Conservation (phyloP, 2,113 vertebrate species). For the Terrapene triunguis region DNA sequence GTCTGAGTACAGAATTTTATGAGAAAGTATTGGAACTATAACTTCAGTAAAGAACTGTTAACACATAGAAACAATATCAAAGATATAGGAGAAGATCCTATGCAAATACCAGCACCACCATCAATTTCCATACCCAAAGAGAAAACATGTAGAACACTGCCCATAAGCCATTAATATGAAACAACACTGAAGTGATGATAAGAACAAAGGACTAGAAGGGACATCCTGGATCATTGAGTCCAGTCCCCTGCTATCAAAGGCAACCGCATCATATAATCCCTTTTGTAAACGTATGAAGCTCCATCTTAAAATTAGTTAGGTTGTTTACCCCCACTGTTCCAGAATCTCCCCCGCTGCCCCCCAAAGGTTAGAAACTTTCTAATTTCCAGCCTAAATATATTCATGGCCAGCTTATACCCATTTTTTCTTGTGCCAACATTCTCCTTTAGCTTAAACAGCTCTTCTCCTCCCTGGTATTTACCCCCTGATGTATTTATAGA, state of each 20-base stretch:
- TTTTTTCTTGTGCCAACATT: neutral
- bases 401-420: no score
- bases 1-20: no score
- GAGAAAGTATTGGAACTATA: neutral
- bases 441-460: neutral
- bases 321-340: no score
- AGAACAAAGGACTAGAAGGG: no score
- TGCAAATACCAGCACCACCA: constrained; percentile 19
- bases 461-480: neutral
- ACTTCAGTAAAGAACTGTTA: constrained; percentile 51
- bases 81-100: constrained; percentile 48
- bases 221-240: no score
- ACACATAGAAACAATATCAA: constrained; percentile 62
- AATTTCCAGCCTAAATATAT: no score
- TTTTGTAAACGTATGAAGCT: no score
- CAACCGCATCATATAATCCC: no score
- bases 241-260: no score
- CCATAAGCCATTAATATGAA: neutral
- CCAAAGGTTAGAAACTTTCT: no score
- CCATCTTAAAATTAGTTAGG: no score
- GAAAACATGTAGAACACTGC: neutral
- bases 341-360: no score
- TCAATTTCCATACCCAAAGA: neutral
- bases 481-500: neutral
- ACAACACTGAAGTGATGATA: neutral